These are phyloP conservation scores for Thymelicus acteon DNA, from an alignment of 2,888 invertebrate genomes.

Conservation along the genomic window DNA sequence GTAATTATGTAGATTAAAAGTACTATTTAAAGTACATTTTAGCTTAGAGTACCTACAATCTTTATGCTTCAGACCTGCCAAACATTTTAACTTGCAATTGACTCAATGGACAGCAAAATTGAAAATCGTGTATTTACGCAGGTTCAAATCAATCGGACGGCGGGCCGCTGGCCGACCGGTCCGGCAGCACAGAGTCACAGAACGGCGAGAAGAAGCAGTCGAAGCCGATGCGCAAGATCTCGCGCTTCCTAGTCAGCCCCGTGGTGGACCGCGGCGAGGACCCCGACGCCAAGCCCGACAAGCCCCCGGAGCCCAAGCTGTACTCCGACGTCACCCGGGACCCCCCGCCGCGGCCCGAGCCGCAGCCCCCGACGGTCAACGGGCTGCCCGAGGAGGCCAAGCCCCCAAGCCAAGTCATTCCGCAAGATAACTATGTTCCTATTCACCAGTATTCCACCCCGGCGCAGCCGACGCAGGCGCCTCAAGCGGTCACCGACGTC, in stretches of 20 bases:
- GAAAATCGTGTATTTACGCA: conserved; percentile 41
- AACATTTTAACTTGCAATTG: no score
- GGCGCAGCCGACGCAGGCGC: conserved; percentile 51
- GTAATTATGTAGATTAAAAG: no score
- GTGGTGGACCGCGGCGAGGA: conserved; percentile 86
- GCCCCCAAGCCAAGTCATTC: conserved; percentile 44
- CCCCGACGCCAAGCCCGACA: conserved; percentile 56
- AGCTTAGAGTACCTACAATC: no score
- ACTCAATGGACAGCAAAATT: no score
- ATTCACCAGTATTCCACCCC: conserved; percentile 69
- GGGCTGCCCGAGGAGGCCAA: conserved; percentile 56
- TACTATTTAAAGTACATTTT: no score
- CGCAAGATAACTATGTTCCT: conserved; percentile 59
- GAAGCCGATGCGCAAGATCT: conserved; percentile 89
- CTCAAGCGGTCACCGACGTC: conserved; percentile 51
- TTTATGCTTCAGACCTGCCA: no score
- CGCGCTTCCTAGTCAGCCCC: conserved; percentile 92
- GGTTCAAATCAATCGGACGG: conserved; percentile 81
- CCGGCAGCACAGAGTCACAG: conserved; percentile 69
- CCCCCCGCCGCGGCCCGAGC: conserved; percentile 35
- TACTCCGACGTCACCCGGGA: conserved; percentile 48
- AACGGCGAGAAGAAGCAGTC: conserved; percentile 74
- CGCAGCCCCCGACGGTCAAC: conserved; percentile 51
- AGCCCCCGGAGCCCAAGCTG: conserved; percentile 39
- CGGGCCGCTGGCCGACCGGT: conserved; percentile 68